Percentiles rank a stretch among this genome's conserved stretches.
phyloP scores from a whole-genome alignment of 2,888 invertebrate genomes.

The Parapristionchus giblindavisi region DNA sequence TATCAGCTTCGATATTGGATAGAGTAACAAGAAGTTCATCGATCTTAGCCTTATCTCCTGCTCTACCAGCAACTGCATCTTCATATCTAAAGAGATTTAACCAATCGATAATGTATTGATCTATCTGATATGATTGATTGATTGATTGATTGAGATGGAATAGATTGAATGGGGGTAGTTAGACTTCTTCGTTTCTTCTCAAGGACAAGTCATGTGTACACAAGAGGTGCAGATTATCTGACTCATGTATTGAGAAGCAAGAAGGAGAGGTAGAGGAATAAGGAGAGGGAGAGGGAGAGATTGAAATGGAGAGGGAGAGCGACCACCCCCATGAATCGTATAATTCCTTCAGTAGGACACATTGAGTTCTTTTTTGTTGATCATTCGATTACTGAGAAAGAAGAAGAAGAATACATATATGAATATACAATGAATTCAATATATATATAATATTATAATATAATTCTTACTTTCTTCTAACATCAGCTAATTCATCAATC shows the following conservation, averaged over 20 bases:
- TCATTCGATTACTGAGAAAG: no score
- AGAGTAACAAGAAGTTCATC: slow-evolving; percentile 72
- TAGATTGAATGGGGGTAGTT: slow-evolving; percentile 9
- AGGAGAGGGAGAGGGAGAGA: neutral
- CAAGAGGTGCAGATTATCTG: slow-evolving; percentile 27
- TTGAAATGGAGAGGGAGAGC: neutral
- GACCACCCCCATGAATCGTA: neutral
- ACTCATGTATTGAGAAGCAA: slow-evolving; percentile 12
- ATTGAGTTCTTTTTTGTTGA: no score
- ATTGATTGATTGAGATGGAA: neutral
- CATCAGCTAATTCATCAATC: slow-evolving; percentile 64
- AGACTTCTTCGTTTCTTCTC: neutral
- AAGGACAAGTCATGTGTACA: slow-evolving; percentile 26
- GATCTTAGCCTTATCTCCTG: slow-evolving; percentile 70
- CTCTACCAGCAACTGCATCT: slow-evolving; percentile 64
- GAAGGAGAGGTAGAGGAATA: neutral
- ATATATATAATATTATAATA: neutral
- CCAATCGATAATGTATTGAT: neutral
- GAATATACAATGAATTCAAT: no score
- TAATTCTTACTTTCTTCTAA: slow-evolving; percentile 52
- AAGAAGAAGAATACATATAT: no score
- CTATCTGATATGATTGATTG: neutral
- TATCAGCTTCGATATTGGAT: slow-evolving; percentile 70
- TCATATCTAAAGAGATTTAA: slow-evolving; percentile 57
- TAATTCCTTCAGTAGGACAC: neutral